Evolutionary conservation across 2,888 invertebrate genomes (phyloP).

Genomic region (Brachylomia viminalis): DNA sequence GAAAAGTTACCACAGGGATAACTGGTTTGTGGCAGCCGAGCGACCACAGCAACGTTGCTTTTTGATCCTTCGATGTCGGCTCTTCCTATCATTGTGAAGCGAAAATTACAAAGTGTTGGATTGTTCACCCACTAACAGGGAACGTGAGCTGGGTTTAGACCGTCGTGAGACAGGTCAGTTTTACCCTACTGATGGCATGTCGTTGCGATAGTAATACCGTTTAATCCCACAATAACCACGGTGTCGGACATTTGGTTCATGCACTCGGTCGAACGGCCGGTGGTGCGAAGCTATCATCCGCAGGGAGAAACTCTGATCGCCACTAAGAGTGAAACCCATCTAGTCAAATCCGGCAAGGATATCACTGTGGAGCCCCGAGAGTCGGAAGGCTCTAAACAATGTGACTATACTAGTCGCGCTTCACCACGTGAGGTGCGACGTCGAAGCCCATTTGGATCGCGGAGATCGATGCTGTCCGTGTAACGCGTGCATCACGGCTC

Average conservation of each 20-base stretch:
- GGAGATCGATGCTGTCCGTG: constrained; percentile 77
- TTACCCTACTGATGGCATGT: constrained; percentile 90
- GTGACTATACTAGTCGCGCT: constrained; percentile 79
- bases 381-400: constrained; percentile 87
- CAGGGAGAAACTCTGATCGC: constrained; percentile 89
- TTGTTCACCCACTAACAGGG: constrained; percentile 93
- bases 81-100: constrained; percentile 94
- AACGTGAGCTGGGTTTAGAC: constrained; percentile 93
- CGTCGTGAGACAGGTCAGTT: constrained; percentile 92
- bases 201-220: constrained; percentile 90
- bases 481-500: constrained; percentile 72
- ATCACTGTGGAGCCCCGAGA: constrained; percentile 75
- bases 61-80: constrained; percentile 94
- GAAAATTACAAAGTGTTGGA: constrained; percentile 93
- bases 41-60: constrained; percentile 92
- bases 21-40: constrained; percentile 92
- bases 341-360: constrained; percentile 84
- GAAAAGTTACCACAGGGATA: constrained; percentile 94
- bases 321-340: constrained; percentile 88
- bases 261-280: constrained; percentile 91
- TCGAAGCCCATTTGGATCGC: constrained; percentile 79
- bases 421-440: constrained; percentile 76
- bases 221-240: constrained; percentile 90
- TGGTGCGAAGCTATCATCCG: constrained; percentile 91
- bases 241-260: constrained; percentile 91